These are phyloP conservation scores for Spea bombifrons DNA, from an alignment of 2,113 vertebrate genomes.

Conservation along the genomic window DNA sequence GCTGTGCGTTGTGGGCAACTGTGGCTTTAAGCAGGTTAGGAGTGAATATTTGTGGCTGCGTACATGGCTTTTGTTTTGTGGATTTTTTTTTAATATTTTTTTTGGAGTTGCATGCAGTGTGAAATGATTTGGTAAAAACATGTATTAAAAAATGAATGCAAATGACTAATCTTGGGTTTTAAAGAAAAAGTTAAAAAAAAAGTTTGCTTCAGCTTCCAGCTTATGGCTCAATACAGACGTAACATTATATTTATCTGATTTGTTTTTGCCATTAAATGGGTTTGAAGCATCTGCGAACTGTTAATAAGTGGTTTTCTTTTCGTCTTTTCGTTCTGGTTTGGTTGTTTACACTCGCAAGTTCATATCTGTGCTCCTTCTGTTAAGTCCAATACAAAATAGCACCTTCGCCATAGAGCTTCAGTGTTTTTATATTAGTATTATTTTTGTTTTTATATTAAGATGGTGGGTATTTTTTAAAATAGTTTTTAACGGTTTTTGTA, in stretches of 20 bases:
- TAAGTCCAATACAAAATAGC: neutral
- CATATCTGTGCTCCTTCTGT: conserved; percentile 6
- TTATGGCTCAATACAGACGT: conserved; percentile 13
- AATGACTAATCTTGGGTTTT: conserved; percentile 17
- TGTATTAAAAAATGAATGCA: conserved; percentile 21
- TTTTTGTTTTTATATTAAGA: too few species aligned
- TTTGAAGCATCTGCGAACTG: conserved; percentile 40
- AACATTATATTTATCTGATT: conserved; percentile 31
- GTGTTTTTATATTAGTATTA: neutral
- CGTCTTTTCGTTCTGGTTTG: conserved; percentile 17
- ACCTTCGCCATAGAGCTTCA: neutral
- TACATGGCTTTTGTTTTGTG: conserved; percentile 3
- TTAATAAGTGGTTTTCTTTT: conserved; percentile 44
- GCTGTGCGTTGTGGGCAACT: conserved; percentile 15
- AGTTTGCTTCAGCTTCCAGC: conserved; percentile 28
- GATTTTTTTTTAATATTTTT: conserved; percentile 2
- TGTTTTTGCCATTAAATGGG: conserved; percentile 46
- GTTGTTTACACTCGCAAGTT: neutral
- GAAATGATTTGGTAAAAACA: conserved; percentile 23
- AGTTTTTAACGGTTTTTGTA: conserved; percentile 68
- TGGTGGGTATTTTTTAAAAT: conserved; percentile 12
- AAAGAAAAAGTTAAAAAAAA: neutral
- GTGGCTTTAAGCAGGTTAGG: neutral
- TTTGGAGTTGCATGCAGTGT: conserved; percentile 32
- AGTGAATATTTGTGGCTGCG: neutral